A percentile compares a stretch with the other conserved stretches of the same genome.
Conservation (phyloP, 2,797 vertebrate species). For the Sebastes nivosus region DNA sequence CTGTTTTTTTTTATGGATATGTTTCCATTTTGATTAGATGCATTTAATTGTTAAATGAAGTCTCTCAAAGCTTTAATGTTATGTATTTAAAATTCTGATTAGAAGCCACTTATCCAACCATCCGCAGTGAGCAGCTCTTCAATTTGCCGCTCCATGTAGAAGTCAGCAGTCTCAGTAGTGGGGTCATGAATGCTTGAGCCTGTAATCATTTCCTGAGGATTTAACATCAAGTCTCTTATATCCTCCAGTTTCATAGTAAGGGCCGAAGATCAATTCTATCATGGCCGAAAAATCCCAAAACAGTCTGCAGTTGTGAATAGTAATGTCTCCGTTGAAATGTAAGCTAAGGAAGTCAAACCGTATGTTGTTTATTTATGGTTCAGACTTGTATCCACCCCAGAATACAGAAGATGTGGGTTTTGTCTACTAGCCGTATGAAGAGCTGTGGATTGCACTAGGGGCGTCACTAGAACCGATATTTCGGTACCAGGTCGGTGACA, state of each 20-base stretch:
- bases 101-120: neutral
- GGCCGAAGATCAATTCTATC: neutral
- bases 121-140: neutral
- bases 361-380: neutral
- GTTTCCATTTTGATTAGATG: neutral
- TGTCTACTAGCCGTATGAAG: neutral
- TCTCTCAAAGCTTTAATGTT: neutral
- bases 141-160: neutral
- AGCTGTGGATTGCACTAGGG: neutral
- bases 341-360: neutral
- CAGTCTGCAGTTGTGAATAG: neutral
- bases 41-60: neutral
- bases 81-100: neutral
- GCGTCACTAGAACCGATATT: neutral
- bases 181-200: neutral
- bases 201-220: conserved; percentile 11
- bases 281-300: neutral
- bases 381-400: neutral
- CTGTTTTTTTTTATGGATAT: neutral
- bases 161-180: neutral
- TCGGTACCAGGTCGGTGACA: too few species aligned
- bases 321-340: neutral
- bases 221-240: conserved; percentile 6
- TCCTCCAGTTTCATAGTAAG: neutral
- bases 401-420: neutral